phyloP scores from a whole-genome alignment of 2,797 vertebrate species.

The Pseudotriccus pelzelni region DNA sequence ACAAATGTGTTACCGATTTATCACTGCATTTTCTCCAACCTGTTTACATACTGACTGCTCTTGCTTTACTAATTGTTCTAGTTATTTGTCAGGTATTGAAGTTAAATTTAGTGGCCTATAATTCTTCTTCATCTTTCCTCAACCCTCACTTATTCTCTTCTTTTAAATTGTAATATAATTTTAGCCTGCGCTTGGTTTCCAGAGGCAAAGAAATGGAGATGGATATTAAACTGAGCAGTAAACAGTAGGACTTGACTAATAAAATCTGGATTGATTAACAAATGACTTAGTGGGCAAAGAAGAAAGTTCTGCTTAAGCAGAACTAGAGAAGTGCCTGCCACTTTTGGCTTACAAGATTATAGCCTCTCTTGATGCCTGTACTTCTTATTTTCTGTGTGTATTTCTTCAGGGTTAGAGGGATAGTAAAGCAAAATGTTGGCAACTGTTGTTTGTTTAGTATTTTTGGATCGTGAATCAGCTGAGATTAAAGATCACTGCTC shows the following conservation, averaged over 20 bases:
- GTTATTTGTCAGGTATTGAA: slow-evolving; percentile 45
- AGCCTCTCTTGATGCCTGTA: neutral
- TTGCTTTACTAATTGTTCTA: slow-evolving; percentile 60
- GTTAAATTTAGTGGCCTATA: slow-evolving; percentile 35
- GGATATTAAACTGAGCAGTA: neutral
- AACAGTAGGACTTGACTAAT: neutral
- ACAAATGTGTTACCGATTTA: slow-evolving; percentile 28
- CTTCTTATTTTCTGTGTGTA: neutral
- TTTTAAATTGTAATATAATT: slow-evolving; percentile 8
- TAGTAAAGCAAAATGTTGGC: neutral
- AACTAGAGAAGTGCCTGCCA: neutral
- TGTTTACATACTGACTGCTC: slow-evolving; percentile 50
- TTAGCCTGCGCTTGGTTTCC: neutral
- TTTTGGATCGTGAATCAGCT: neutral
- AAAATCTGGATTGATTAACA: neutral
- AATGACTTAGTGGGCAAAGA: neutral
- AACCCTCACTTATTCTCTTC: neutral
- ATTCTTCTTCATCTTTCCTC: slow-evolving; percentile 20
- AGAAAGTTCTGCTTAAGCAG: neutral
- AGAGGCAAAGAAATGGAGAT: neutral
- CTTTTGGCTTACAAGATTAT: neutral
- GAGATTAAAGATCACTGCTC: neutral
- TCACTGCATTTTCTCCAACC: slow-evolving; percentile 14
- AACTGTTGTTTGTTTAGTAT: neutral
- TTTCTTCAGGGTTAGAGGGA: neutral